Conservation (phyloP, 2,113 vertebrate genomes). For the Leucoraja erinaceus region DNA sequence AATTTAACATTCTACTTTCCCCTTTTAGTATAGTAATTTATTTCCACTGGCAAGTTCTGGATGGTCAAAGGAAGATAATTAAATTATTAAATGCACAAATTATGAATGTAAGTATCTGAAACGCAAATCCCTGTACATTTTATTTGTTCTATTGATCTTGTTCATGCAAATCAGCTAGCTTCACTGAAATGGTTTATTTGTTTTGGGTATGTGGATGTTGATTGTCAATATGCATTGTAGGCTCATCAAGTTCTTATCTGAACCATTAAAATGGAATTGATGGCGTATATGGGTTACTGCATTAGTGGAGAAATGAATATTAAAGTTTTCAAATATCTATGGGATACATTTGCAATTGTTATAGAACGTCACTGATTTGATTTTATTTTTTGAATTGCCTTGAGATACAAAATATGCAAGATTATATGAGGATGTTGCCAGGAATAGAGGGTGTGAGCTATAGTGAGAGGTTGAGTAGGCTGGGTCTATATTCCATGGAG, state of each 20-base stretch:
- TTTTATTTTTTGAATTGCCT: neutral
- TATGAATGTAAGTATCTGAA: constrained; percentile 63
- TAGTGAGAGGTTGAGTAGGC: no score
- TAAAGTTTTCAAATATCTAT: neutral
- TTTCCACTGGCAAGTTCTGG: constrained; percentile 81
- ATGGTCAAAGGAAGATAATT: constrained; percentile 76
- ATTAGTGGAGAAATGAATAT: neutral
- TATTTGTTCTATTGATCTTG: neutral
- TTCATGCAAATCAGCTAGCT: neutral
- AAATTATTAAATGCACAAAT: constrained; percentile 77
- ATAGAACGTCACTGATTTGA: neutral
- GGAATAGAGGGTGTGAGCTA: no score
- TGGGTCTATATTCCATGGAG: no score
- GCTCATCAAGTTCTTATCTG: neutral
- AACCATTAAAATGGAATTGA: neutral
- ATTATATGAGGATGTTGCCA: no score
- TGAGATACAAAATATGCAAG: no score
- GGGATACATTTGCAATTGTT: neutral
- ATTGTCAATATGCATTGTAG: neutral
- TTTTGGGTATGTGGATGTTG: neutral
- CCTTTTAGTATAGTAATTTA: constrained; percentile 72
- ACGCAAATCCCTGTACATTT: neutral
- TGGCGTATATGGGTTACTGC: neutral
- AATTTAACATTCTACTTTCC: neutral
- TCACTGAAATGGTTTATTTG: neutral